These are phyloP conservation scores for Chaetura pelagica DNA, from an alignment of 2,113 vertebrate species.

Conservation along the genomic window DNA sequence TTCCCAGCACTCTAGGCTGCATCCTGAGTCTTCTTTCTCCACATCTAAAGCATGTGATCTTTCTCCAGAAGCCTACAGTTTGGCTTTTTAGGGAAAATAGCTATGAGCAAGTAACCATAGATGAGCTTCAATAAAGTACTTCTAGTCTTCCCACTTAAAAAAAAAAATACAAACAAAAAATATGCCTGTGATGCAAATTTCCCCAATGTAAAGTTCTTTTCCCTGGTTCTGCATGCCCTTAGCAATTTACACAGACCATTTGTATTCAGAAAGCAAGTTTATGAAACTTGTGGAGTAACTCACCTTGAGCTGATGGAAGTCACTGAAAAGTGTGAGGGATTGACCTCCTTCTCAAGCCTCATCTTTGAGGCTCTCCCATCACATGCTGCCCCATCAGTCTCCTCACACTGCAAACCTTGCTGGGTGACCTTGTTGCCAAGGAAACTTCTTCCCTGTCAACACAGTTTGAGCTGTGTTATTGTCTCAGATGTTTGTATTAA, in stretches of 20 bases:
- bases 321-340: not conserved
- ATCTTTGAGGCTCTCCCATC: not conserved
- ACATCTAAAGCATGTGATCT: not conserved
- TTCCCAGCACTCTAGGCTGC: not conserved
- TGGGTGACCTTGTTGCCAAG: slow-evolving; percentile 29
- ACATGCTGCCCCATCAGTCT: not conserved
- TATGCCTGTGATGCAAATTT: not conserved
- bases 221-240: not conserved
- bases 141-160: not conserved
- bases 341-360: slow-evolving; percentile 41
- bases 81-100: not conserved
- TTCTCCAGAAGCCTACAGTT: not conserved
- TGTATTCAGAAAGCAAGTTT: slow-evolving; percentile 36
- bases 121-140: not conserved
- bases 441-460: slow-evolving; percentile 19
- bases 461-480: not conserved
- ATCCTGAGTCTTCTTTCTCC: not conserved
- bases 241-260: not conserved
- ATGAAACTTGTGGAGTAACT: not conserved
- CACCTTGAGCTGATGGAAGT: not conserved
- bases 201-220: not conserved
- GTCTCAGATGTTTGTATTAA: slow-evolving; percentile 8
- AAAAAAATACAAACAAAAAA: not conserved
- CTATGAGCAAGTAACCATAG: not conserved
- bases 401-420: not conserved